A percentile compares a stretch with the other conserved stretches of the same genome.
phyloP scores from a whole-genome alignment of 1,140 invertebrate species.

The Aphis craccivora region DNA sequence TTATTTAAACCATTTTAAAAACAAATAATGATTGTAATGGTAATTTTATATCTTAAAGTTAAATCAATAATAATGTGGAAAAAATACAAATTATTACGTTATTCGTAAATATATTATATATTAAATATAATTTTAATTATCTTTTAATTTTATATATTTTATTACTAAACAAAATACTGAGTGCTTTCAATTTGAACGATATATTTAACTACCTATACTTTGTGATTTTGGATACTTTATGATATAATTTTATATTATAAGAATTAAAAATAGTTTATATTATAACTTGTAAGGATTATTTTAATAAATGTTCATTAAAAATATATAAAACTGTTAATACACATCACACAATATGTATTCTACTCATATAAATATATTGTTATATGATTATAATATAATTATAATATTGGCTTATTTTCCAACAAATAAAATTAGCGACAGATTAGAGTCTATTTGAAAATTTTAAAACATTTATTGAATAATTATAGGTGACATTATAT shows the following conservation, averaged over 20 bases:
- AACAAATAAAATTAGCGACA: not conserved
- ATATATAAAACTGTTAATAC: not conserved
- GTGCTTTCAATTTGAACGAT: conserved; percentile 43
- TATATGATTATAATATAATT: too few species aligned
- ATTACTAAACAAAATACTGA: conserved; percentile 38
- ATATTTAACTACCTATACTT: not conserved
- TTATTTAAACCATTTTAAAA: not conserved
- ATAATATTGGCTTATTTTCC: not conserved
- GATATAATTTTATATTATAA: not conserved
- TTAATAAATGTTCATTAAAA: conserved; percentile 19
- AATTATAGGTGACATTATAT: too few species aligned
- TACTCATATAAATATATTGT: too few species aligned
- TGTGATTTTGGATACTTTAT: conserved; percentile 27
- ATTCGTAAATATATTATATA: not conserved
- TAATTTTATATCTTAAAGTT: conserved; percentile 4
- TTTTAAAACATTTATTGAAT: not conserved
- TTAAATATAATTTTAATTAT: conserved; percentile 4
- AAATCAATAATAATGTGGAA: not conserved
- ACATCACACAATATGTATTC: not conserved
- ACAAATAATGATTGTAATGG: not conserved
- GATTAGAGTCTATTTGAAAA: not conserved
- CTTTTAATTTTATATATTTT: conserved; percentile 19
- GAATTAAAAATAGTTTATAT: not conserved
- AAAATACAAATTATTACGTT: conserved; percentile 5
- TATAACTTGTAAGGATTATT: conserved; percentile 4